Conservation (phyloP, 2,888 invertebrate genomes). For the Amiota mariae region DNA sequence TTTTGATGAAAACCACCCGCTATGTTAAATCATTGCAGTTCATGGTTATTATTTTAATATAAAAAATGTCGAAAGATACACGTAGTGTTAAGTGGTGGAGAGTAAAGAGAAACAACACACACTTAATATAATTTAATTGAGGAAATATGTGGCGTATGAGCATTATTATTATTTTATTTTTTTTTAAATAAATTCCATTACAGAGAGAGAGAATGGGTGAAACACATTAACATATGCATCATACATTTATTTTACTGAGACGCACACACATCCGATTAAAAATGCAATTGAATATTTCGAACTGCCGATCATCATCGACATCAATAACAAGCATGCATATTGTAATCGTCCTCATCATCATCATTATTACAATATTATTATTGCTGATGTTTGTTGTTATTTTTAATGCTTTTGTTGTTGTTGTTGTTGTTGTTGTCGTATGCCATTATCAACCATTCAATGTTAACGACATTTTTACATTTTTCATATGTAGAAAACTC, state of each 20-base stretch:
- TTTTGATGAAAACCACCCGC: no score
- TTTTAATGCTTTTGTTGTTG: constrained; percentile 6
- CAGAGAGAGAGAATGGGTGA: background rate
- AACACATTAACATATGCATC: background rate
- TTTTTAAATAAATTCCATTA: background rate
- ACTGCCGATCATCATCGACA: background rate
- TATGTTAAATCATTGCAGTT: no score
- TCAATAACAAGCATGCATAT: background rate
- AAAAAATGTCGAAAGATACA: no score
- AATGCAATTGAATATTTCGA: no score
- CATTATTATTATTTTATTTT: background rate
- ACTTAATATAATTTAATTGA: constrained; percentile 22
- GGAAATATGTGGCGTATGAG: constrained; percentile 23
- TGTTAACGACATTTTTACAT: constrained; percentile 44
- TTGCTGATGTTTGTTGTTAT: constrained; percentile 3
- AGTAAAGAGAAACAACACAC: no score
- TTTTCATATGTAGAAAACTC: constrained; percentile 14
- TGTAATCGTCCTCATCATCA: constrained; percentile 2
- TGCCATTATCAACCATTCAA: constrained; percentile 47
- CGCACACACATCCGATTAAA: no score
- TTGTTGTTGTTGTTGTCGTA: constrained; percentile 41
- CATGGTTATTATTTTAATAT: no score
- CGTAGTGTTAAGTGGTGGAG: no score
- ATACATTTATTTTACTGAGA: no score
- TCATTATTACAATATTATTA: constrained; percentile 5